A percentile compares a stretch with the other conserved stretches of the same genome.
Conservation (phyloP, 2,888 invertebrate species). For the Octodonta nipae region DNA sequence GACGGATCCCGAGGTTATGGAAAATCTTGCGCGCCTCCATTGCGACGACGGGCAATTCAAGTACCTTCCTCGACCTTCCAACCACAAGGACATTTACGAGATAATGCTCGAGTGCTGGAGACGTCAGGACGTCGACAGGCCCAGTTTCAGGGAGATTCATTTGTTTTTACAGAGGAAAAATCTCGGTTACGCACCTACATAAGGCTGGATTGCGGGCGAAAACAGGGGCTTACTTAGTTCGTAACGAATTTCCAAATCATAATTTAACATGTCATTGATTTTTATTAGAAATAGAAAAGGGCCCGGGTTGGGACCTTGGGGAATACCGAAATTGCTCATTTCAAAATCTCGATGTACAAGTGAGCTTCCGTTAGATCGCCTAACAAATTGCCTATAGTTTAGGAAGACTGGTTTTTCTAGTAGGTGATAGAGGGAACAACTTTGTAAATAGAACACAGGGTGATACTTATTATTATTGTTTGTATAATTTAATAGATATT, state of each 20-base stretch:
- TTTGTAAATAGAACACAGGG: slow-evolving; percentile 37
- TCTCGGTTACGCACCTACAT: slow-evolving; percentile 45
- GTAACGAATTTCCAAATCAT: too few species aligned
- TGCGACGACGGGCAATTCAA: slow-evolving; percentile 48
- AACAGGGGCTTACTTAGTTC: too few species aligned
- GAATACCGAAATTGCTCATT: too few species aligned
- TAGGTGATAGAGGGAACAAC: slow-evolving; percentile 28
- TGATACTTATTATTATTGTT: too few species aligned
- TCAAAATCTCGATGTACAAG: too few species aligned
- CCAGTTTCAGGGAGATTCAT: slow-evolving; percentile 69
- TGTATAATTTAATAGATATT: too few species aligned
- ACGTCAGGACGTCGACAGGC: slow-evolving; percentile 57
- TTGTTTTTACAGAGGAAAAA: slow-evolving; percentile 65
- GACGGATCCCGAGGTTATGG: slow-evolving; percentile 65
- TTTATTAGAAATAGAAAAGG: too few species aligned
- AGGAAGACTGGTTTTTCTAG: slow-evolving; percentile 35
- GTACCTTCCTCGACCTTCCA: slow-evolving; percentile 49
- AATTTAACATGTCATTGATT: slow-evolving; percentile 3
- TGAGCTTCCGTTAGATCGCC: too few species aligned
- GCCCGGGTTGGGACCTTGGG: too few species aligned
- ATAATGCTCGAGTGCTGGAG: slow-evolving; percentile 79
- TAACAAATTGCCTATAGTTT: too few species aligned
- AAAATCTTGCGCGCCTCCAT: slow-evolving; percentile 62
- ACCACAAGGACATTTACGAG: slow-evolving; percentile 62
- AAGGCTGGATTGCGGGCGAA: too few species aligned